Evolutionary conservation across 2,797 vertebrate species (phyloP), one percentile per base, ranked within the genome.

Genomic region (Tenualosa ilisha): DNA sequence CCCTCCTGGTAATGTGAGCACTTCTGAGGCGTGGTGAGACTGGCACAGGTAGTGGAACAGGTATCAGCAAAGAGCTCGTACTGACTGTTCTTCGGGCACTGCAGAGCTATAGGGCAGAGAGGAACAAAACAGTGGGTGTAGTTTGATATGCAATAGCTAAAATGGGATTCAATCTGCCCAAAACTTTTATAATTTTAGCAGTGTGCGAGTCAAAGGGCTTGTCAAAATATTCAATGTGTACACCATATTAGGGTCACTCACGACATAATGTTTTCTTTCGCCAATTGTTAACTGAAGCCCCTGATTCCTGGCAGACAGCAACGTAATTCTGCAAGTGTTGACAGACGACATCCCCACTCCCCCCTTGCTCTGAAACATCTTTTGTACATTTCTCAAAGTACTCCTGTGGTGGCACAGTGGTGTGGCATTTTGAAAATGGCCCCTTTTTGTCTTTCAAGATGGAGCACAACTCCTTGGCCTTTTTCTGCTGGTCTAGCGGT

Each of bases 301-400:
- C 91, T 1, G 89, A 85, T 0, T 92, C 86, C 22, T 95, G 95
- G 82, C 95, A 96, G 1, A 88, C 89, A 0, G 89, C 86, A 0
- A 85, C 24, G 0, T 96, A 96, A 0, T 91, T 93, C 15, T 95
- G 94, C 24, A 96, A 85, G 0, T 92, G 90, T 0, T 87, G 91
- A 84, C 96, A 96, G 6, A 94, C 83, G 15, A 89, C 86, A 0
- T 86, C 37, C 0, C 0, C 75, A 1, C 89, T 89, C 0, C 93
- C 91, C 0, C 0, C 7, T 0, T 89, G 82, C 0, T 46, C 89
- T 0, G 93, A 92, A 3, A 93, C 37, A 0, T 96, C 95, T 0
- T 91, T 91, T 4, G 90, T 22, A 0, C 95, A 96, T 0, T 92
- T 87, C 0, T 88, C 81, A 5, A 93, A 93, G 15, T 93, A 94